Evolutionary conservation across 1,140 invertebrate genomes (phyloP), one percentile per base, ranked within the genome.

Genomic region (Adoxophyes honmai): DNA sequence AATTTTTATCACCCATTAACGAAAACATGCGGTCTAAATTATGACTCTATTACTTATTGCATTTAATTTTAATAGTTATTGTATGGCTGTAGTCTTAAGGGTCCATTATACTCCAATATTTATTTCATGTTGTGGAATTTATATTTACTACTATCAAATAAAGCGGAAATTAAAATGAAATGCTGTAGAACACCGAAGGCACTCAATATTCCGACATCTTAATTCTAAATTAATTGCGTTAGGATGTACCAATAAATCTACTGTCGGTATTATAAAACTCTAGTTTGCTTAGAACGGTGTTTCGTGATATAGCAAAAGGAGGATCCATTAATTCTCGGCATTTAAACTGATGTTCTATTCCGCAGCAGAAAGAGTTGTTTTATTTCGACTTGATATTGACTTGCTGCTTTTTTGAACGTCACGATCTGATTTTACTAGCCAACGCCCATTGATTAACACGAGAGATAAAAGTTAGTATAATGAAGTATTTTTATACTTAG

Each of bases 381-480:
- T 52, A 35, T 11, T 8, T 5, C 9, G 10, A 11, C 13, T 6
- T 15, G 42, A 7, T 8, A 37, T 11, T 10, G 38, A 56, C n/a
- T 28, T 52, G 16, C 7, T 14, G 54, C 37, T 51, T 38, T 68
- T 58, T 64, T 11, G 36, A 51, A 28, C 53, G 61, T 28, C n/a
- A 18, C 18, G 18, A 52, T 59, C 42, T 59, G 66, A 73, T 73
- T 78, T 75, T 73, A 75, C 72, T 85, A 81, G 73, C 67, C 71
- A 65, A 71, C 84, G 80, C 81, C 84, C 79, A 79, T 68, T 82
- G 84, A 85, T 87, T 81, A 82, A 84, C 78, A 75, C 70, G 69
- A 57, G 13, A 78, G 81, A 87, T 85, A 82, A 81, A 75, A 70
- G 57, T 69, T 69, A 71, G 62, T 66, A 74, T 82, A 86, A 86